These are phyloP conservation scores for Eclectus roratus DNA, from an alignment of 2,113 vertebrate genomes.

Conservation along the genomic window DNA sequence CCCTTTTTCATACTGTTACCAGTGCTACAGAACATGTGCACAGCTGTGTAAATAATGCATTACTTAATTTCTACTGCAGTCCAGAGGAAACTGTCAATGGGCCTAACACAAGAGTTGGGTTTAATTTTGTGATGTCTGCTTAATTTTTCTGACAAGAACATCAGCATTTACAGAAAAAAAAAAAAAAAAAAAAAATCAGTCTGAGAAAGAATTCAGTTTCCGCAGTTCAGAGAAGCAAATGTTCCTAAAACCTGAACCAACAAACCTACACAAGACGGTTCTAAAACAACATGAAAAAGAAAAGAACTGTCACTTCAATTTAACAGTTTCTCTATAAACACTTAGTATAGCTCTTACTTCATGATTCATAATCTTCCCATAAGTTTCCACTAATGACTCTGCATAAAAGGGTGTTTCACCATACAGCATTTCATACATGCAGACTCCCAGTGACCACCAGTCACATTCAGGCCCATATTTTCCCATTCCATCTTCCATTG, in stretches of 20 bases:
- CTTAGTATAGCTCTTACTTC: constrained; percentile 75
- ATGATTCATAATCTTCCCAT: constrained; percentile 99
- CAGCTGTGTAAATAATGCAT: neutral
- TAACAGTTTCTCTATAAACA: neutral
- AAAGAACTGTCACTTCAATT: neutral
- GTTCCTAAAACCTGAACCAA: neutral
- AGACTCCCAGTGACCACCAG: constrained; percentile 98
- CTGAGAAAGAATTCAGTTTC: neutral
- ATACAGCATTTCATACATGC: constrained; percentile 97
- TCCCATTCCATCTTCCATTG: constrained; percentile 97
- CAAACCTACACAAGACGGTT: neutral
- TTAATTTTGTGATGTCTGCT: neutral
- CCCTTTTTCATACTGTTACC: neutral
- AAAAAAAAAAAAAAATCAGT: neutral
- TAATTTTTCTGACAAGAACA: neutral
- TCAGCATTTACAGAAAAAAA: neutral
- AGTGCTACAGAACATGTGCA: neutral
- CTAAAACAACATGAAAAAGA: neutral
- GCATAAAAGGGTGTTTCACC: constrained; percentile 96
- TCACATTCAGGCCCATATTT: constrained; percentile 95
- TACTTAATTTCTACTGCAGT: neutral
- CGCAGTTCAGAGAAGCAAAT: neutral
- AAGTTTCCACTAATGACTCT: constrained; percentile 94
- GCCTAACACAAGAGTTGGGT: neutral
- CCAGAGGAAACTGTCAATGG: neutral